Percentiles rank a stretch among this genome's conserved stretches.
Conservation (phyloP, 2,888 invertebrate species). For the Epicampocera succincta region DNA sequence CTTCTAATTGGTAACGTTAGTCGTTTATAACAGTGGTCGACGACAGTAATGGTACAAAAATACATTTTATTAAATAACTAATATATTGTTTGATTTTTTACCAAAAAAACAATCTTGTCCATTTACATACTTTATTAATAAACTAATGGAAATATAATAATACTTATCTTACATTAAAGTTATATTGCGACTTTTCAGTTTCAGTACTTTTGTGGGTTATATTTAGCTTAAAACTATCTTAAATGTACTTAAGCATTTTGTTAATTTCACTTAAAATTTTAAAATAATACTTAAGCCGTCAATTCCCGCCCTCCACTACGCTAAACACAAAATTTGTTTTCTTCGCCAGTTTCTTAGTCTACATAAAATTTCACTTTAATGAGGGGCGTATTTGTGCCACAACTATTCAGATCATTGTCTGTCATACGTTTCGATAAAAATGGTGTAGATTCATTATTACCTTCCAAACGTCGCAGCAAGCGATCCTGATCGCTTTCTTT, state of each 20-base stretch:
- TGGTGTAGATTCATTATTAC: conserved; percentile 77
- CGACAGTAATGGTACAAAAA: conserved; percentile 4
- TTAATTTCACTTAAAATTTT: conserved; percentile 24
- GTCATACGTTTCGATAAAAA: conserved; percentile 64
- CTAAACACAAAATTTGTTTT: conserved; percentile 43
- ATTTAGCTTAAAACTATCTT: conserved; percentile 26
- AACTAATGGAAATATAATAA: conserved; percentile 1
- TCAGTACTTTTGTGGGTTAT: conserved; percentile 57
- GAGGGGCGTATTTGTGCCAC: conserved; percentile 72
- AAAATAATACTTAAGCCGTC: conserved; percentile 57
- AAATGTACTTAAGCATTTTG: conserved; percentile 33
- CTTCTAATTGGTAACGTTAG: not conserved
- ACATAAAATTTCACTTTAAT: conserved; percentile 79
- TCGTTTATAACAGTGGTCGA: not conserved
- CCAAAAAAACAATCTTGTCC: not conserved
- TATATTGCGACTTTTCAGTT: conserved; percentile 50
- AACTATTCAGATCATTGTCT: conserved; percentile 75
- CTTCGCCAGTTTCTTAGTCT: conserved; percentile 63
- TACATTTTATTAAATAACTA: too few relatives aligned
- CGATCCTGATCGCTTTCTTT: conserved; percentile 80
- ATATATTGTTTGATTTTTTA: too few relatives aligned
- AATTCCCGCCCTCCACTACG: not conserved
- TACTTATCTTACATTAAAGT: not conserved
- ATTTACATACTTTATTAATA: not conserved
- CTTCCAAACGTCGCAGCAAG: conserved; percentile 81